These are phyloP conservation scores for Chinchilla lanigera DNA, from an alignment of 2,113 vertebrate genomes.

Conservation along the genomic window DNA sequence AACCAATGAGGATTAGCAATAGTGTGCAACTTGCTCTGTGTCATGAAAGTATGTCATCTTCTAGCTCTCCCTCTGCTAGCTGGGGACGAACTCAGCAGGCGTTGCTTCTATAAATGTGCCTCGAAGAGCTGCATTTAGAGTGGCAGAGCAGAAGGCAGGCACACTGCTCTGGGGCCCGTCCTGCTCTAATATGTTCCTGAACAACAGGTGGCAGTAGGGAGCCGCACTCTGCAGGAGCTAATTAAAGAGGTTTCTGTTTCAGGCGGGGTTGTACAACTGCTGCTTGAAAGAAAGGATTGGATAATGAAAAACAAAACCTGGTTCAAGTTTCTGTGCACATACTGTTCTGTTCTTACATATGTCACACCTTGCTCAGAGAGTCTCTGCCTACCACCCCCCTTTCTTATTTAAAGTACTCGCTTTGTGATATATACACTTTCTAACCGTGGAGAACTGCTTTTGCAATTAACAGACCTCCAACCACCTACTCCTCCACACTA, in stretches of 20 bases:
- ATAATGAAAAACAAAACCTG: conserved; percentile 40
- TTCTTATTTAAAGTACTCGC: conserved; percentile 53
- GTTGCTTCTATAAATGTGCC: background rate
- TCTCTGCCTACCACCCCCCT: background rate
- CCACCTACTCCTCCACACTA: background rate
- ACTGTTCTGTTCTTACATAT: conserved; percentile 69
- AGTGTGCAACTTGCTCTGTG: background rate
- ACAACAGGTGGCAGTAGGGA: conserved; percentile 80
- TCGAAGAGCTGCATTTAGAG: accelerated
- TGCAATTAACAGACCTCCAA: background rate
- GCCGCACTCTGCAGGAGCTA: conserved; percentile 34
- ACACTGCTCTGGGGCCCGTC: background rate
- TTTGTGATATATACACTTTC: conserved; percentile 52
- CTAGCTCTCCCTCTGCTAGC: background rate
- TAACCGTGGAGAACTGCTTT: background rate
- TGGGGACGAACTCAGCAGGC: background rate
- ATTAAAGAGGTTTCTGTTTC: conserved; percentile 56
- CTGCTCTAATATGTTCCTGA: conserved; percentile 50
- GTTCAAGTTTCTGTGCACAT: conserved; percentile 58
- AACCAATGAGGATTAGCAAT: background rate
- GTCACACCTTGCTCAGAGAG: background rate
- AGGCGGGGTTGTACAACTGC: conserved; percentile 60
- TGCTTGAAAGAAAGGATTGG: conserved; percentile 59
- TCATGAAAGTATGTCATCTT: background rate
- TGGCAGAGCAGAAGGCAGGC: accelerated